Base-by-base conservation (phyloP, 1,140 invertebrate genomes). In the Calephelis nemesis region DNA sequence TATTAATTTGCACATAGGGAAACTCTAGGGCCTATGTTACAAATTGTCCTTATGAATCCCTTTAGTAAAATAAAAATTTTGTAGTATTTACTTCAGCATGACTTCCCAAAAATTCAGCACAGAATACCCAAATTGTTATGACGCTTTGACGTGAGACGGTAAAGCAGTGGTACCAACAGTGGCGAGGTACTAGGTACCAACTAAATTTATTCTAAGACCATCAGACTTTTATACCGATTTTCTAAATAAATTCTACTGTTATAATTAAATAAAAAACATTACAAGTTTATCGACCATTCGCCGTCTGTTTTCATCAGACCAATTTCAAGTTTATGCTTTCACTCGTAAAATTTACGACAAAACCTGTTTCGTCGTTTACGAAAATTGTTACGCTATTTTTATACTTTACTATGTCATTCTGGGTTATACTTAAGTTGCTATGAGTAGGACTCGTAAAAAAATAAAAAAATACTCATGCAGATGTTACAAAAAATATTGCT, bases 331-430 rank as follows among this genome's bases (percentile, higher is more conserved):
- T 63, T 58, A 63, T 63, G 62, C 8, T 47, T 63, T 63, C 13
- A 63, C 42, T 63, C 62, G 42, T 63, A 63, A 63, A 63, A 63
- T 63, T 47, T 63, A 63, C 12, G 47, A 63, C 9, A 63, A 45
- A 63, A 47, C 13, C 62, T 15, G 62, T 63, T 70, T 63, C 47
- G 11, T 58, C 52, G 19, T 58, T 58, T 58, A 58, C 52, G 52
- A 58, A 58, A 58, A 58, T 58, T 58, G 52, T 58, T 58, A 58
- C 52, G 15, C 30, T 19, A 19, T 58, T 58, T 58, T 58, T 54
- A 54, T 54, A 54, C 52, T 19, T 58, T 58, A 58, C 52, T 58
- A 30, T 58, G 19, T 58, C 11, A 58, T 58, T 58, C 19, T 58
- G 52, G 19, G 3, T 58, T 58, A 10, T 15, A 58, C 7, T 30